Evolutionary conservation across 1,140 invertebrate species (phyloP), one percentile per base, ranked within the genome.

Genomic region (Panagrolaimus sp.): DNA sequence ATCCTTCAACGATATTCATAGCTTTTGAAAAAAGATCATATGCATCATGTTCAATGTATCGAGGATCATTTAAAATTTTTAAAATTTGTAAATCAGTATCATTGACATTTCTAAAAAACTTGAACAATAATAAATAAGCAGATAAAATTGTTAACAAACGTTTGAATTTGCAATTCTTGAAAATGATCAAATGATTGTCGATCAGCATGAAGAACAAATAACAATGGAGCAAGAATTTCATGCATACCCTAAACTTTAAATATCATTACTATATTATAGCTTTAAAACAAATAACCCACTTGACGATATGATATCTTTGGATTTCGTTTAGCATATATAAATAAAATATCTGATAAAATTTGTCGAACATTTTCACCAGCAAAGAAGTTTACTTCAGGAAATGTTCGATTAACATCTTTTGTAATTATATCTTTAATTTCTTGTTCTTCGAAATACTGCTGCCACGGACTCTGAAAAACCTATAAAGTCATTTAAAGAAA

Each of bases 321-420:
- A 84, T 90, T 88, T 65, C 89, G 86, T 47, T 89, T 87, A 1
- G 90, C 89, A 86, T 90, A 91, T 78, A 88, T 87, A 83, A 90
- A 90, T 58, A 90, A 81, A 43, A 90, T 85, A 76, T 87, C 87
- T 67, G 89, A 87, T 90, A 91, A 90, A 32, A 89, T 82, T 73
- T 89, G 87, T 78, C 90, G 88, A 24, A 91, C 87, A 65, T 84
- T 78, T 46, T 87, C 84, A 9, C 87, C 87, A 68, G 90, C 87
- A 83, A 91, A 91, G 83, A 90, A 91, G 45, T 89, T 87, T 32
- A 91, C 88, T 71, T 89, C 89, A 0, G 90, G 90, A 82, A 90
- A 91, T 85, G 90, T 91, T 76, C 90, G 84, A 8, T 90, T 87
- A 3, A 91, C 90, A 86, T 91, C 90, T 83, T 91, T 90, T 43